Evolutionary conservation across 2,888 invertebrate genomes (phyloP).

Genomic region (Chymomyza fuscimana): DNA sequence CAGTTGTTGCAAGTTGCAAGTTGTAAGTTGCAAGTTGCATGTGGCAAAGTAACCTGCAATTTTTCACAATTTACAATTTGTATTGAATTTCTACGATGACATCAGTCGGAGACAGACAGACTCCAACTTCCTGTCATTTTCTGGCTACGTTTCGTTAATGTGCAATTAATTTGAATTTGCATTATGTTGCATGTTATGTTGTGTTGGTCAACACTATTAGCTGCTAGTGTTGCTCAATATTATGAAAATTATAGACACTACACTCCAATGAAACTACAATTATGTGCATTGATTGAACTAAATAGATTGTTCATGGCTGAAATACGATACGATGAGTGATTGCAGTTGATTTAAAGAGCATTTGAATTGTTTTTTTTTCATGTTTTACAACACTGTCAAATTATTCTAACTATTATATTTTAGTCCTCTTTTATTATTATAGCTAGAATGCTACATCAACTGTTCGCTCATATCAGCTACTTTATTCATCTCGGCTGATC

Average conservation of each 20-base stretch:
- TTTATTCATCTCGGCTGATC: too few species aligned
- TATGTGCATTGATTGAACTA: background rate
- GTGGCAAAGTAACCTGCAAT: conserved; percentile 38
- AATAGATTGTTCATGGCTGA: background rate
- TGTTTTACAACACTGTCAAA: too few species aligned
- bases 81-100: conserved; percentile 67
- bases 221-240: conserved; percentile 15
- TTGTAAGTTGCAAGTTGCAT: background rate
- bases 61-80: conserved; percentile 63
- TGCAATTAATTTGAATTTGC: conserved; percentile 54
- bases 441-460: too few species aligned
- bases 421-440: too few species aligned
- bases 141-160: conserved; percentile 49
- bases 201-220: conserved; percentile 25
- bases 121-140: conserved; percentile 23
- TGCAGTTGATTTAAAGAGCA: background rate
- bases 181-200: conserved; percentile 36
- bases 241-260: background rate
- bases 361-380: too few species aligned
- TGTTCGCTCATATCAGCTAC: too few species aligned
- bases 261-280: background rate
- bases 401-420: too few species aligned
- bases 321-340: background rate
- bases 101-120: conserved; percentile 39
- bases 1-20: conserved; percentile 5